A percentile compares a stretch with the other conserved stretches of the same genome.
Conservation (phyloP, 2,113 vertebrate genomes). For the Corythoichthys haematopterus region DNA sequence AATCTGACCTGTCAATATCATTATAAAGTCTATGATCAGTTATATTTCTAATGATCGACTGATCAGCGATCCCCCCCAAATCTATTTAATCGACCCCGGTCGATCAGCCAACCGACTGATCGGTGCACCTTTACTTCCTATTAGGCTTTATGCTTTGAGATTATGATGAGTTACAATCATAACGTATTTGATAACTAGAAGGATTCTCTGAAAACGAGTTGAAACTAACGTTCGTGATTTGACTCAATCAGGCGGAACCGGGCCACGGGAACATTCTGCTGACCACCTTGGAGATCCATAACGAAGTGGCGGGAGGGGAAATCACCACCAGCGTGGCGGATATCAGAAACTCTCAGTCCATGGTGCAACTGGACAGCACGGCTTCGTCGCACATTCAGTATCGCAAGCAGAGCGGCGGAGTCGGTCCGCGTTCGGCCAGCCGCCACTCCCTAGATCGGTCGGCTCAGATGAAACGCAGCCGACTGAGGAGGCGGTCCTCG, state of each 20-base stretch:
- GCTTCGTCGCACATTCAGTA: conserved; percentile 83
- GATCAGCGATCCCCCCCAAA: too few species aligned
- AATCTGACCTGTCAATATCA: too few species aligned
- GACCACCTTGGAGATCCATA: conserved; percentile 89
- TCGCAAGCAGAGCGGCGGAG: conserved; percentile 82
- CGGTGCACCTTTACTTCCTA: too few species aligned
- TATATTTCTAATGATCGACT: too few species aligned
- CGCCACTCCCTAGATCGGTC: conserved; percentile 80
- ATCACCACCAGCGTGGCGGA: conserved; percentile 80
- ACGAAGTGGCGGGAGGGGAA: conserved; percentile 84
- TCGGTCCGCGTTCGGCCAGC: conserved; percentile 67
- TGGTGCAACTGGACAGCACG: conserved; percentile 87
- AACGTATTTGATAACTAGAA: conserved; percentile 16
- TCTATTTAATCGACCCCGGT: too few species aligned
- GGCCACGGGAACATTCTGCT: conserved; percentile 88
- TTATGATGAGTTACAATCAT: not conserved
- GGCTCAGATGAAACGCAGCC: conserved; percentile 80
- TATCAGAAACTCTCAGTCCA: conserved; percentile 86
- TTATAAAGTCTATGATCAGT: too few species aligned
- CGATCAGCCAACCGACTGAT: too few species aligned
- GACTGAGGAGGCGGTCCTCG: conserved; percentile 86
- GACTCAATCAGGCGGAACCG: conserved; percentile 76
- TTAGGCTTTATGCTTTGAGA: conserved; percentile 1
- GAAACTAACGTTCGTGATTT: conserved; percentile 9
- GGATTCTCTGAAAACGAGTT: not conserved